These are phyloP conservation scores for Notocelia uddmanniana DNA, from an alignment of 2,888 invertebrate genomes.

Conservation along the genomic window DNA sequence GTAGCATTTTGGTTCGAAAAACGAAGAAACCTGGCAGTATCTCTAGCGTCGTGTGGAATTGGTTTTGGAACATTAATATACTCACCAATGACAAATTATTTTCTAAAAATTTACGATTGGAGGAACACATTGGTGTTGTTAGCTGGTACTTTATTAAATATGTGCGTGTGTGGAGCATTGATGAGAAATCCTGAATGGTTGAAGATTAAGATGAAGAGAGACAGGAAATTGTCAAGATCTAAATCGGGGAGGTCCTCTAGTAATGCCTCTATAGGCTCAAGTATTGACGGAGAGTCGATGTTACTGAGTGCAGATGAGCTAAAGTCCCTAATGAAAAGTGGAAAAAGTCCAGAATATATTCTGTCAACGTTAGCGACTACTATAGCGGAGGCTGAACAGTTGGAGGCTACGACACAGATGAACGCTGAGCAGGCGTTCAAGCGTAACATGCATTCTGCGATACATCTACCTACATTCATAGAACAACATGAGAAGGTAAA, in stretches of 20 bases:
- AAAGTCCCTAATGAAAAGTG: constrained; percentile 88
- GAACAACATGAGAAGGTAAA: constrained; percentile 89
- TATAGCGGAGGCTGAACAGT: constrained; percentile 79
- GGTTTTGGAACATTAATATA: constrained; percentile 96
- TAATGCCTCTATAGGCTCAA: constrained; percentile 80
- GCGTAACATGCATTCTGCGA: constrained; percentile 86
- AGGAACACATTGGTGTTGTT: constrained; percentile 91
- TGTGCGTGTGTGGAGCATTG: constrained; percentile 93
- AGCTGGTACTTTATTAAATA: constrained; percentile 93
- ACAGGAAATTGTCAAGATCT: constrained; percentile 69
- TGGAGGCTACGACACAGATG: constrained; percentile 76
- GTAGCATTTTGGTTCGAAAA: constrained; percentile 97
- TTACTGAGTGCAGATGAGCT: constrained; percentile 88
- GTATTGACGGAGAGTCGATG: constrained; percentile 77
- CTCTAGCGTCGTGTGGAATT: constrained; percentile 94
- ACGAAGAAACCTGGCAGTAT: constrained; percentile 93
- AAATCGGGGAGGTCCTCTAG: constrained; percentile 78
- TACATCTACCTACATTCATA: constrained; percentile 92
- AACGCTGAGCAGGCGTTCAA: constrained; percentile 72
- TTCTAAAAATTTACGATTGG: constrained; percentile 92
- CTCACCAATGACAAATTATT: constrained; percentile 92
- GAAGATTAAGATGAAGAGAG: constrained; percentile 86
- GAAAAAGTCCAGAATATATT: constrained; percentile 88
- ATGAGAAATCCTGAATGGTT: constrained; percentile 96
- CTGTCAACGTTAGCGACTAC: constrained; percentile 86